Conservation (phyloP, 2,113 vertebrate genomes). For the Stegostoma tigrinum region DNA sequence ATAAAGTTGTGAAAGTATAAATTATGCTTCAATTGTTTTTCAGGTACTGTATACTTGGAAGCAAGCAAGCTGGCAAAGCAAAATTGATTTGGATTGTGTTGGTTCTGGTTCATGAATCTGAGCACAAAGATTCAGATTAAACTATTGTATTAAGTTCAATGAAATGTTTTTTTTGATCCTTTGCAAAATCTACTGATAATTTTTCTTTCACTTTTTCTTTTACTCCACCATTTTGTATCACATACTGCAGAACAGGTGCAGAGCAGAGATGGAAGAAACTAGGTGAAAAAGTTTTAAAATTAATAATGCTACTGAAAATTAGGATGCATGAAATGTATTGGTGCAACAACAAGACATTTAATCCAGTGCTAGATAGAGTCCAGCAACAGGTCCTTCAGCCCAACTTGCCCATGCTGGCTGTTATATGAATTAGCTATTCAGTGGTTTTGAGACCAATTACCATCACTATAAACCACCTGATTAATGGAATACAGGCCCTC, state of each 20-base stretch:
- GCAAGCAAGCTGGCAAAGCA: not conserved
- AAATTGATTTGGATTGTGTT: not conserved
- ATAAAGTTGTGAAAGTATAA: not conserved
- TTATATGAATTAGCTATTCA: not conserved
- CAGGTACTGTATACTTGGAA: not conserved
- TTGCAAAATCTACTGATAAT: not conserved
- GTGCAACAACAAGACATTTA: not conserved
- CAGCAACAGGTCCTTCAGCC: too few species aligned
- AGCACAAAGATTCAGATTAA: not conserved
- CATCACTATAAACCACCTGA: not conserved
- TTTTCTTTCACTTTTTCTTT: not conserved
- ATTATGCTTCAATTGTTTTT: slow-evolving; percentile 13
- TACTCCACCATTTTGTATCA: not conserved
- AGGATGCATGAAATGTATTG: not conserved
- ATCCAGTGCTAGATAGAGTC: not conserved
- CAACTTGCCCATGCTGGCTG: too few species aligned
- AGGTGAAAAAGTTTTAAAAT: not conserved
- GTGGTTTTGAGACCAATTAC: not conserved
- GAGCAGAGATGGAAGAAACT: not conserved
- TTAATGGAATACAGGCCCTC: not conserved
- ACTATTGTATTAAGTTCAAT: not conserved
- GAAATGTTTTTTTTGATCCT: not conserved
- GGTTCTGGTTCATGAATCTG: not conserved
- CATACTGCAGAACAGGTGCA: not conserved
- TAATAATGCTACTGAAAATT: not conserved